Evolutionary conservation across 2,888 invertebrate genomes (phyloP).

Genomic region (Cloeon dipterum): DNA sequence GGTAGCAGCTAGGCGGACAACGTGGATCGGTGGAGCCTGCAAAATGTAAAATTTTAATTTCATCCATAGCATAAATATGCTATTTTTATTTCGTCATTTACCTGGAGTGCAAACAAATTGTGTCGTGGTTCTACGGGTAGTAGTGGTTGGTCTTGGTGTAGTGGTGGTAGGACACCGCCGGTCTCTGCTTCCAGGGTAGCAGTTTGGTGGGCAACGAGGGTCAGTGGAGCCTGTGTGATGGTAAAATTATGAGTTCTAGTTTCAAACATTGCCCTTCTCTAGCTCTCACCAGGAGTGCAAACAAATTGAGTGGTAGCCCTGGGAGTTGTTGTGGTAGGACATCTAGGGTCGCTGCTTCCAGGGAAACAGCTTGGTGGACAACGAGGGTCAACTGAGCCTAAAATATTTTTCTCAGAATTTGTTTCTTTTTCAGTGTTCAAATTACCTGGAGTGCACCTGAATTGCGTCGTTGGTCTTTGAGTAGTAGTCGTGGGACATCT

Average conservation of each 20-base stretch:
- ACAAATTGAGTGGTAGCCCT: slow-evolving; percentile 10
- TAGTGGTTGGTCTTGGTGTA: slow-evolving; percentile 8
- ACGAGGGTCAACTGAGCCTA: slow-evolving; percentile 8
- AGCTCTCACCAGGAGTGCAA: slow-evolving; percentile 8
- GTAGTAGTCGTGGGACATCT: slow-evolving; percentile 9
- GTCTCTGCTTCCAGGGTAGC: slow-evolving; percentile 12
- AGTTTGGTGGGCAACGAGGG: slow-evolving; percentile 7
- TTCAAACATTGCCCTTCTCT: no score
- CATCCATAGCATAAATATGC: no score
- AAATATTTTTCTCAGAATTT: no score
- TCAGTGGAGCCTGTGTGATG: slow-evolving; percentile 4
- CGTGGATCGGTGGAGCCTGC: slow-evolving; percentile 6
- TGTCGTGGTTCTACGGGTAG: slow-evolving; percentile 7
- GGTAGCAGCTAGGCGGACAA: slow-evolving; percentile 7
- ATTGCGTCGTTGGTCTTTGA: no score
- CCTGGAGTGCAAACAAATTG: neutral
- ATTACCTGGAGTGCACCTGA: slow-evolving; percentile 11
- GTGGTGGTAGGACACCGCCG: slow-evolving; percentile 13
- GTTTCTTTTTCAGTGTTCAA: no score
- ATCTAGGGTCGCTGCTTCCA: slow-evolving; percentile 13
- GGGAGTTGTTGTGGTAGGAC: slow-evolving; percentile 12
- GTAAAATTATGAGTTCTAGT: no score
- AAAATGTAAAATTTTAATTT: no score
- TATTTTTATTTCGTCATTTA: no score
- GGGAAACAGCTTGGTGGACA: slow-evolving; percentile 14